Conservation (phyloP, 2,888 invertebrate genomes). For the Eristalis pertinax region DNA sequence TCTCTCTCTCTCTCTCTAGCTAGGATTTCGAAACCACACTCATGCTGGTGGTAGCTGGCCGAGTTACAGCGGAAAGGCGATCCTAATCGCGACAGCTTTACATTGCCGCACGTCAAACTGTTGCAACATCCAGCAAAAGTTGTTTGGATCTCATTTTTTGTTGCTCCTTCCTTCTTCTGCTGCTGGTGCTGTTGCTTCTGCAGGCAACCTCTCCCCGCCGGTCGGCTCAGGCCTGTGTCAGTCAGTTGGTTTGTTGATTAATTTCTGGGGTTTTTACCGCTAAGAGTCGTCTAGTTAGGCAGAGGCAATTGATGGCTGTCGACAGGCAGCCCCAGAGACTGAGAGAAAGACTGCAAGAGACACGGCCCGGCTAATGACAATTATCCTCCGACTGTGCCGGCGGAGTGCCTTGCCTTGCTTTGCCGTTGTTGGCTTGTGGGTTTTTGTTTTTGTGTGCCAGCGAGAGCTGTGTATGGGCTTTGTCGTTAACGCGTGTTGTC, state of each 20-base stretch:
- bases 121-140: constrained; percentile 41
- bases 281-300: constrained; percentile 20
- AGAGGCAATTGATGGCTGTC: constrained; percentile 25
- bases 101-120: constrained; percentile 49
- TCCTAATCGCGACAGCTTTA: constrained; percentile 41
- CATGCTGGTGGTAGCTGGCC: neutral
- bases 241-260: constrained; percentile 35
- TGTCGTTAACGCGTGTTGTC: neutral
- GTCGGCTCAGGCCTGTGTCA: constrained; percentile 30
- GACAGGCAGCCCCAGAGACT: neutral
- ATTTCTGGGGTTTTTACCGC: constrained; percentile 26
- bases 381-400: neutral
- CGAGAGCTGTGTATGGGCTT: neutral
- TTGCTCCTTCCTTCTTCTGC: constrained; percentile 55
- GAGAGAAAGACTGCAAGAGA: neutral
- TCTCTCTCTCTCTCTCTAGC: neutral
- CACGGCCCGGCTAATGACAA: neutral
- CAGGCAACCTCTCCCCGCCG: constrained; percentile 50
- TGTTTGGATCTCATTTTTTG: constrained; percentile 3
- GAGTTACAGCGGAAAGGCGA: constrained; percentile 4
- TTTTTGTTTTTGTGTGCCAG: neutral
- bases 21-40: neutral
- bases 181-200: constrained; percentile 49
- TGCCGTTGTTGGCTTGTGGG: neutral
- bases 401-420: neutral